A percentile compares a stretch with the other conserved stretches of the same genome.
phyloP scores from a whole-genome alignment of 2,113 vertebrate genomes.

The Ascaphus truei region DNA sequence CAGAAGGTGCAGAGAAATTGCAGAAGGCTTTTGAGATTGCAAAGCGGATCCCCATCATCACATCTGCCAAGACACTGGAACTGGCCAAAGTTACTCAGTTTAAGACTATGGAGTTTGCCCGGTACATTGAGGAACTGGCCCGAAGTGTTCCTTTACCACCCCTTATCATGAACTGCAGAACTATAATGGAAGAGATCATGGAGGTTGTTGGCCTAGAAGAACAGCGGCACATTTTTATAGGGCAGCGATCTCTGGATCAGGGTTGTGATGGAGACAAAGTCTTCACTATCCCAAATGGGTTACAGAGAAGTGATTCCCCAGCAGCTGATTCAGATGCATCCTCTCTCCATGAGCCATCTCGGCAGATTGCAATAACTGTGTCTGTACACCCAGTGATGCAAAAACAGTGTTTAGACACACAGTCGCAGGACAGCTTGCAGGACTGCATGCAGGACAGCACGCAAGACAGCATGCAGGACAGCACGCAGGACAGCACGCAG shows the following conservation, averaged over 20 bases:
- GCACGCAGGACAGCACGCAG: too few species aligned
- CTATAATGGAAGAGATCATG: slow-evolving; percentile 98
- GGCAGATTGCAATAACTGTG: slow-evolving; percentile 94
- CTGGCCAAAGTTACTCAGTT: slow-evolving; percentile 98
- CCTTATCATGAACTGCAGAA: slow-evolving; percentile 98
- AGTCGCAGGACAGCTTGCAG: slow-evolving; percentile 55
- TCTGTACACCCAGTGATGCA: slow-evolving; percentile 77
- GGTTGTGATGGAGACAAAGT: slow-evolving; percentile 63
- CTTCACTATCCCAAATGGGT: slow-evolving; percentile 76
- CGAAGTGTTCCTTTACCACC: slow-evolving; percentile 93
- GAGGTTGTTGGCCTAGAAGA: slow-evolving; percentile 95
- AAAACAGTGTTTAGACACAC: slow-evolving; percentile 62
- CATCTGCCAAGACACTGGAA: slow-evolving; percentile 94
- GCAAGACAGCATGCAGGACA: too few species aligned
- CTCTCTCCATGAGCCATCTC: slow-evolving; percentile 84
- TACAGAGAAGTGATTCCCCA: slow-evolving; percentile 79
- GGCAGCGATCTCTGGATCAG: slow-evolving; percentile 74
- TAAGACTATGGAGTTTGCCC: slow-evolving; percentile 98
- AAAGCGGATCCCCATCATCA: slow-evolving; percentile 96
- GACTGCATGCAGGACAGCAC: too few species aligned
- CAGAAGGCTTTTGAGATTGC: slow-evolving; percentile 98
- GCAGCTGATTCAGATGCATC: slow-evolving; percentile 85
- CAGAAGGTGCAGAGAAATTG: slow-evolving; percentile 95
- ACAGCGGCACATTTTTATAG: slow-evolving; percentile 86
- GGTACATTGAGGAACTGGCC: slow-evolving; percentile 96